Evolutionary conservation across 2,113 vertebrate genomes (phyloP).

Genomic region (Eubucco bourcierii): DNA sequence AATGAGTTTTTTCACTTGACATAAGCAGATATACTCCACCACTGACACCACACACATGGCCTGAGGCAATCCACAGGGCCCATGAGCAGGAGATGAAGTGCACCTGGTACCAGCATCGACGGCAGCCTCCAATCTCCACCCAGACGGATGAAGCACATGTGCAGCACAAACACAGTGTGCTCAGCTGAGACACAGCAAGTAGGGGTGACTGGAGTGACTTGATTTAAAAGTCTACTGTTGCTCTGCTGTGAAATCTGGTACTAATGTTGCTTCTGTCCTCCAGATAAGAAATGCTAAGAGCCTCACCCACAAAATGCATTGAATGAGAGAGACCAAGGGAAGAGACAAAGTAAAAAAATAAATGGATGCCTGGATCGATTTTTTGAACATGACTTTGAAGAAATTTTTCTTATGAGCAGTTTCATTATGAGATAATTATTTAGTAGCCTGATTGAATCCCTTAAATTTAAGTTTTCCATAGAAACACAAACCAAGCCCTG

Average conservation of each 20-base stretch:
- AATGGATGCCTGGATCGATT: neutral
- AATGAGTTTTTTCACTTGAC: neutral
- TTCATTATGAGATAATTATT: neutral
- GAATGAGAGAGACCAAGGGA: neutral
- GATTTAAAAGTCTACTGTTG: neutral
- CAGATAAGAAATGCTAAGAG: neutral
- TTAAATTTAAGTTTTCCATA: neutral
- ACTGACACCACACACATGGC: neutral
- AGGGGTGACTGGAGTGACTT: neutral
- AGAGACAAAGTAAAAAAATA: neutral
- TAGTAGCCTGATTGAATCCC: neutral
- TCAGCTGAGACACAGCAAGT: accelerated
- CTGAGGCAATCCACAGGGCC: neutral
- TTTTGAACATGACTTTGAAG: neutral
- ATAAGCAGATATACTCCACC: neutral
- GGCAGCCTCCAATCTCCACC: neutral
- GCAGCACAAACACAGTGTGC: neutral
- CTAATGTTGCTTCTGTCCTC: neutral
- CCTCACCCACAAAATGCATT: neutral
- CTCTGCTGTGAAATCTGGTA: neutral
- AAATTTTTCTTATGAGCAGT: neutral
- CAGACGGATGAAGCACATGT: neutral
- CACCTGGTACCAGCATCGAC: accelerated
- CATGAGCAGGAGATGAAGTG: accelerated
- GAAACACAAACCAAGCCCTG: slow-evolving; percentile 6